Percentiles rank a stretch among this genome's conserved stretches.
Conservation (phyloP, 2,797 vertebrate species). For the Allobates femoralis region DNA sequence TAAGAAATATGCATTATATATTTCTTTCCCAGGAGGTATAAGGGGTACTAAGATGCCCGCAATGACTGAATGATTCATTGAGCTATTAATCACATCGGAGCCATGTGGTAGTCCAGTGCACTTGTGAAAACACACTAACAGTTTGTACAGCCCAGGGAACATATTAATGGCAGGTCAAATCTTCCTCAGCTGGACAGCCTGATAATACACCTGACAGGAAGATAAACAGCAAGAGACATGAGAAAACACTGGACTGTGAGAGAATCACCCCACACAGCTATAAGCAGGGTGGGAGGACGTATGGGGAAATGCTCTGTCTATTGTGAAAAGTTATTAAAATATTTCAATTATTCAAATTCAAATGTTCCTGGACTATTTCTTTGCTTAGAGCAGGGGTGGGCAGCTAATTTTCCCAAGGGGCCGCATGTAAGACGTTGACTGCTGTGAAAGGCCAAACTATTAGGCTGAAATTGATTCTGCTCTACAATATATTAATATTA, state of each 20-base stretch:
- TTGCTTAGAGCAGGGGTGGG: too few species aligned
- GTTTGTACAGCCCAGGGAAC: conserved; percentile 51
- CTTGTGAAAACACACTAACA: conserved; percentile 78
- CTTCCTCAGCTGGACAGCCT: conserved; percentile 60
- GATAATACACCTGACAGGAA: conserved; percentile 67
- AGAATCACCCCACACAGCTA: conserved; percentile 30
- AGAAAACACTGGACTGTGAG: conserved; percentile 46
- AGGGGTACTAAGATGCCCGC: conserved; percentile 64
- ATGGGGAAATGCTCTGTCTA: background rate
- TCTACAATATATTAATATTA: too few species aligned
- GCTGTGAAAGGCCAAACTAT: too few species aligned
- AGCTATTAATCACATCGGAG: conserved; percentile 70
- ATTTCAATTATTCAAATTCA: background rate
- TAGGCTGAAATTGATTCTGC: too few species aligned
- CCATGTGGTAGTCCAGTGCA: conserved; percentile 66
- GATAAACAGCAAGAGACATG: conserved; percentile 62
- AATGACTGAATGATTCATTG: conserved; percentile 70
- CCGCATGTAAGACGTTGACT: too few species aligned
- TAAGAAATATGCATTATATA: conserved; percentile 3
- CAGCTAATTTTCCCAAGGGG: too few species aligned
- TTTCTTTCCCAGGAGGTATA: conserved; percentile 15
- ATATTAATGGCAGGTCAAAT: conserved; percentile 66
- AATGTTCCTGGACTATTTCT: background rate
- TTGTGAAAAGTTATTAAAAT: background rate
- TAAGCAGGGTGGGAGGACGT: background rate